phyloP scores from a whole-genome alignment of 2,797 vertebrate species.

The Paratrypauchen microcephalus region DNA sequence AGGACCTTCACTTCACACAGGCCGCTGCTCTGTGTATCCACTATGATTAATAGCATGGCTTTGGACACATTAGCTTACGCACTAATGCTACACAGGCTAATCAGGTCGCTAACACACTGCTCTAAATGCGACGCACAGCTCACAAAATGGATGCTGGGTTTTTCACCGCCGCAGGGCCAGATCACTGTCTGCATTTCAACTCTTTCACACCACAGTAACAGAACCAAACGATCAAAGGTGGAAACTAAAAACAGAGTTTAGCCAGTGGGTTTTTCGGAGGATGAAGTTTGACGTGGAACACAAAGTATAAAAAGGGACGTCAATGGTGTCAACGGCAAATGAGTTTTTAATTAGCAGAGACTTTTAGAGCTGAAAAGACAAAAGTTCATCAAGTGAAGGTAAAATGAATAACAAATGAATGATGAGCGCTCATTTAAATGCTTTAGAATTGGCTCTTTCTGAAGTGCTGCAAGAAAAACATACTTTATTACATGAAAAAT shows the following conservation, averaged over 20 bases:
- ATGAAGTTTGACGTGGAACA: slow-evolving; percentile 6
- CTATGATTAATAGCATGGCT: not conserved
- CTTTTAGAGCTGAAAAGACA: not conserved
- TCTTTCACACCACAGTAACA: slow-evolving; percentile 1
- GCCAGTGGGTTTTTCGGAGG: slow-evolving; percentile 20
- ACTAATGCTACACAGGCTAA: not conserved
- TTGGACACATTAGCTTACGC: not conserved
- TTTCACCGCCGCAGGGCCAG: no score
- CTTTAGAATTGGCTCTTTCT: no score
- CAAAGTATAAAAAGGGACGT: not conserved
- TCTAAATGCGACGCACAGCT: not conserved
- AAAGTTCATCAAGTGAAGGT: not conserved
- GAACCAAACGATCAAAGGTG: not conserved
- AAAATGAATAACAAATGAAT: not conserved
- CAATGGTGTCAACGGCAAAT: not conserved
- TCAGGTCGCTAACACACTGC: not conserved
- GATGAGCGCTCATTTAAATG: no score
- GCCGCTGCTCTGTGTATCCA: not conserved
- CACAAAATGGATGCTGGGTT: not conserved
- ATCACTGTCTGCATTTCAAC: slow-evolving; percentile 8
- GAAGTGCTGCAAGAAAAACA: no score
- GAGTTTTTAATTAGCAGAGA: not conserved
- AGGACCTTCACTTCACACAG: not conserved
- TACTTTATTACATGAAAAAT: no score
- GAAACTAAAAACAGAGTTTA: slow-evolving; percentile 21